Conservation (phyloP, 2,888 invertebrate species). For the Thecocarcelia acutangulata region DNA sequence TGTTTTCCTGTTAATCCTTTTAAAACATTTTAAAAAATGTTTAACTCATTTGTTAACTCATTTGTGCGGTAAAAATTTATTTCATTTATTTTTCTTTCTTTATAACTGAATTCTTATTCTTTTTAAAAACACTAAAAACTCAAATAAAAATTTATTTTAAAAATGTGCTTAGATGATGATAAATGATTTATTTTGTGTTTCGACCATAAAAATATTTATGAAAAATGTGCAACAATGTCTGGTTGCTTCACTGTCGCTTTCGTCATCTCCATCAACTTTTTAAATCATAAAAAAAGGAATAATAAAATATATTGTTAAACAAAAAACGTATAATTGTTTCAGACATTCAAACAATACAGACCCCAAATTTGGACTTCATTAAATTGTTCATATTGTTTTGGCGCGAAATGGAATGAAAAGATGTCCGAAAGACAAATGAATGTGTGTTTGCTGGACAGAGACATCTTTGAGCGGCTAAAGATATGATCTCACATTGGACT, state of each 20-base stretch:
- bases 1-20: background rate
- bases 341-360: conserved; percentile 10
- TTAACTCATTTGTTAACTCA: background rate
- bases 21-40: no score
- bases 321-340: conserved; percentile 53
- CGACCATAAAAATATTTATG: conserved; percentile 58
- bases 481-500: conserved; percentile 59
- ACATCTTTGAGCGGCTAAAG: conserved; percentile 21
- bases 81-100: background rate
- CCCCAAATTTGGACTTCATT: conserved; percentile 48
- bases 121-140: background rate
- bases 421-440: conserved; percentile 5
- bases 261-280: conserved; percentile 1
- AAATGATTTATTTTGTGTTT: conserved; percentile 59
- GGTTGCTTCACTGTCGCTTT: background rate
- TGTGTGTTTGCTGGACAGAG: conserved; percentile 6
- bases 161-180: conserved; percentile 50
- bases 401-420: conserved; percentile 19
- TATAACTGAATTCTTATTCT: conserved; percentile 7
- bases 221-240: conserved; percentile 65
- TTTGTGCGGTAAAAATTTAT: conserved; percentile 16
- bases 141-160: conserved; percentile 1
- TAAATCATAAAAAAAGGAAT: conserved; percentile 4
- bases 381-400: conserved; percentile 33
- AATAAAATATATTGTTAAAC: conserved; percentile 49